Evolutionary conservation across 2,888 invertebrate genomes (phyloP), one percentile per base, ranked within the genome.

Genomic region (Rhodophaea formosa): DNA sequence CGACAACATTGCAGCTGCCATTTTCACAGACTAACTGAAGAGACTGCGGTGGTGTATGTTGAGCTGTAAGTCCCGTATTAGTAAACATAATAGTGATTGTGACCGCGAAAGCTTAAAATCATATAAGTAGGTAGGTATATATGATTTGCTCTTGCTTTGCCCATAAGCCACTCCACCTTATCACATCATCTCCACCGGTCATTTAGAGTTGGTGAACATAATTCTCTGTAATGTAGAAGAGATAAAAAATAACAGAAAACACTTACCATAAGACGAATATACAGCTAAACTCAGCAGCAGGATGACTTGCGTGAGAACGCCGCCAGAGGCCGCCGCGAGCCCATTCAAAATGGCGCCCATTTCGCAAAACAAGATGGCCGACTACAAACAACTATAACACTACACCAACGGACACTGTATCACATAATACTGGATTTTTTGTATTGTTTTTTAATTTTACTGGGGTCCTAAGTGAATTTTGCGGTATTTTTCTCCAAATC

Each of bases 261-360:
- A 39, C 90, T 86, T 16, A 90, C 90, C 90, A 64, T 89, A 82
- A 64, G 89, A 84, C 42, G 89, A 88, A 69, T 87, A 88, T 7
- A 90, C 89, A 32, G 85, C 80, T 56, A 86, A 58, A 57, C 78
- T 74, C 43, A 89, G 71, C 71, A 89, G 79, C 69, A 89, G 65
- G 58, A 79, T 70, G 56, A 77, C 69, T 59, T 76, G 77, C 61
- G 77, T 72, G 65, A 81, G 61, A 67, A 80, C 66, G 46, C 74
- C 80, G 59, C 80, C 81, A 67, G 79, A 66, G 59, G 70, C 70
- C 62, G 79, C 71, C 29, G 74, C 74, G 52, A 77, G 77, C 75
- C 75, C 67, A 73, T 75, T 73, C 79, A 77, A 80, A 64, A 86
- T 84, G 84, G 84, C 81, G 62, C 77, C 80, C 86, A 84, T 84